Evolutionary conservation across 2,797 vertebrate genomes (phyloP), one percentile per base, ranked within the genome.

Genomic region (Tadarida brasiliensis): DNA sequence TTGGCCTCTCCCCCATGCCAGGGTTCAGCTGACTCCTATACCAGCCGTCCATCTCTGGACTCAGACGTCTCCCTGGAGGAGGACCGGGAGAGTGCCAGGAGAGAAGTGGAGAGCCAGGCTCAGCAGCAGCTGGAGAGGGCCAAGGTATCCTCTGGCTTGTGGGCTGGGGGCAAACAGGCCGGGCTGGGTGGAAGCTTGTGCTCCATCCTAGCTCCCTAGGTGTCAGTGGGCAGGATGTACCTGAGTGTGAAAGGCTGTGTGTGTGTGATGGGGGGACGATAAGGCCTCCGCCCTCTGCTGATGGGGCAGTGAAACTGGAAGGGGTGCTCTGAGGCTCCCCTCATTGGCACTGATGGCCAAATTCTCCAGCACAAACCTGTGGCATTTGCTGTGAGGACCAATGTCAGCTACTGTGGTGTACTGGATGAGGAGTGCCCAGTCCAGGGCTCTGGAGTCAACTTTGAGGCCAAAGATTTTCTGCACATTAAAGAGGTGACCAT

Each of bases 381-480:
- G 97, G 99, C 99, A 7, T 99, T 99, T 96, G 99, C 99, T 33
- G 99, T 99, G 78, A 99, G 99, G 98, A 99, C 99, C 35, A 99
- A 99, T 98, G 99, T 99, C 98, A 99, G 99, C 98, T 99, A 99
- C 99, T 99, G 99, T 81, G 99, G 99, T 20, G 99, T 99, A 73
- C 98, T 99, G 98, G 99, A 99, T 57, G 99, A 99, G 98, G 99
- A 99, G 98, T 99, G 99, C 98, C 99, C 99, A 2, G 99, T 99
- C 98, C 99, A 99, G 98, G 99, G 99, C 98, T 99, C 99, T 95
- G 99, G 99, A 98, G 99, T 99, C 98, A 99, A 99, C 98, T 99
- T 99, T 20, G 99, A 99, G 99, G 99, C 99, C 99, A 99, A 99
- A 99, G 99, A 99, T 98, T 99, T 99, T 98, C 99, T 99, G 98